Percentiles rank a stretch among this genome's conserved stretches.
Evolutionary conservation across 2,888 invertebrate species (phyloP).

Genomic region (Epinotia nisella): DNA sequence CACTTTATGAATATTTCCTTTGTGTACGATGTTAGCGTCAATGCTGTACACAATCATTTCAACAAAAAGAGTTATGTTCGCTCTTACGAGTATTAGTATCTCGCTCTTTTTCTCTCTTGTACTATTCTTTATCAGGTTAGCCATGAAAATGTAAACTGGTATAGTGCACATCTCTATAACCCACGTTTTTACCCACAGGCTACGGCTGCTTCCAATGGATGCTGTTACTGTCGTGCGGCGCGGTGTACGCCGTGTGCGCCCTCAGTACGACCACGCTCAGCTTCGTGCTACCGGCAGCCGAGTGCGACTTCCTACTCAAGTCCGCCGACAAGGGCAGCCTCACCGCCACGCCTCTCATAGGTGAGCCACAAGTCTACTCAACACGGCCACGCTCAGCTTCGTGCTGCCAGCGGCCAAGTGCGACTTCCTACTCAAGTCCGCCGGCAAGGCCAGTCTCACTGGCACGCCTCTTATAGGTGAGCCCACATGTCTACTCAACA

Average conservation of each 20-base stretch:
- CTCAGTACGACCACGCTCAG: constrained; percentile 87
- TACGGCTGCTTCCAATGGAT: constrained; percentile 87
- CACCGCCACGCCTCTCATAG: constrained; percentile 86
- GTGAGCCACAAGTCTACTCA: constrained; percentile 74
- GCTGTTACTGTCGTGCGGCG: constrained; percentile 86
- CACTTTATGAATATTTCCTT: neutral
- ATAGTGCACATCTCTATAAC: neutral
- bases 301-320: constrained; percentile 82
- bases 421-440: constrained; percentile 83
- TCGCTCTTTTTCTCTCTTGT: too few species aligned
- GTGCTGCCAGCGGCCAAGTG: constrained; percentile 85
- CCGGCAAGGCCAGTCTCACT: constrained; percentile 85
- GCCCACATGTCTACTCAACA: constrained; percentile 78
- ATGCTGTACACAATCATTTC: neutral
- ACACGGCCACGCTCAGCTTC: constrained; percentile 87
- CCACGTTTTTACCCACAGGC: constrained; percentile 66
- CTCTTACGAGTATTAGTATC: too few species aligned
- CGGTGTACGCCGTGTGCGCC: constrained; percentile 88
- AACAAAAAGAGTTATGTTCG: neutral
- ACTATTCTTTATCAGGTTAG: too few species aligned
- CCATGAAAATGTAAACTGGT: too few species aligned
- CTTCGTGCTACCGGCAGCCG: constrained; percentile 86
- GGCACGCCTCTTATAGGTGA: constrained; percentile 85
- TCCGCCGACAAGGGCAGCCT: constrained; percentile 85
- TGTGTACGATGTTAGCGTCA: neutral